phyloP scores from a whole-genome alignment of 2,888 invertebrate genomes.

The Euphydryas editha region DNA sequence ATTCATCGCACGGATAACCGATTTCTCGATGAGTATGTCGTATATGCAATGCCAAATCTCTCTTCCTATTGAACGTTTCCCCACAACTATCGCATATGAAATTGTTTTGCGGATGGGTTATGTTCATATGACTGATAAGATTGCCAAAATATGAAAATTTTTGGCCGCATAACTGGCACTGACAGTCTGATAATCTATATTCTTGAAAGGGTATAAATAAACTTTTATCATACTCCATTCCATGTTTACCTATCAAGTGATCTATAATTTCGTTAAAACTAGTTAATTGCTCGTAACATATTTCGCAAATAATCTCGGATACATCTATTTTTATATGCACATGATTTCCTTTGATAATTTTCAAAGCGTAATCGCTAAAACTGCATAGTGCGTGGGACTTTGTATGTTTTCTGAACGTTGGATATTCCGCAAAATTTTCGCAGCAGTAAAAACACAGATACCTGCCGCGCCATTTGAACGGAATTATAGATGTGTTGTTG shows the following conservation, averaged over 20 bases:
- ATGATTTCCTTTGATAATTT: conserved; percentile 60
- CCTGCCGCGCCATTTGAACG: conserved; percentile 74
- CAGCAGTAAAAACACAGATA: conserved; percentile 73
- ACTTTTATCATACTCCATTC: conserved; percentile 61
- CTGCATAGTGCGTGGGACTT: conserved; percentile 62
- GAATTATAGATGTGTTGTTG: conserved; percentile 71
- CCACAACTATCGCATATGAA: conserved; percentile 70
- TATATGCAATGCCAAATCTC: conserved; percentile 62
- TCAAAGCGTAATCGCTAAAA: conserved; percentile 60
- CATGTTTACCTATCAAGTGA: conserved; percentile 67
- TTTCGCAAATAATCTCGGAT: conserved; percentile 65
- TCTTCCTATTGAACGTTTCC: conserved; percentile 61
- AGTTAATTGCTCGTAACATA: conserved; percentile 63
- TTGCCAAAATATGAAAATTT: conserved; percentile 62
- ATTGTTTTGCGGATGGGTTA: conserved; percentile 59
- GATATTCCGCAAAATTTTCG: conserved; percentile 57
- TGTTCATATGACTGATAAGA: conserved; percentile 65
- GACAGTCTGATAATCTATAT: conserved; percentile 61
- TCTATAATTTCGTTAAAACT: conserved; percentile 60
- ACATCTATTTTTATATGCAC: conserved; percentile 70
- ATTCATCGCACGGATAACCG: conserved; percentile 65
- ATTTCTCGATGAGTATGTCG: conserved; percentile 58
- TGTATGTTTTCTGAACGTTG: conserved; percentile 67
- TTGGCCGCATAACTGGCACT: conserved; percentile 62
- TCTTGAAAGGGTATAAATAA: conserved; percentile 62